These are phyloP conservation scores for Brenthis daphne DNA, from an alignment of 2,888 invertebrate genomes.

Conservation along the genomic window DNA sequence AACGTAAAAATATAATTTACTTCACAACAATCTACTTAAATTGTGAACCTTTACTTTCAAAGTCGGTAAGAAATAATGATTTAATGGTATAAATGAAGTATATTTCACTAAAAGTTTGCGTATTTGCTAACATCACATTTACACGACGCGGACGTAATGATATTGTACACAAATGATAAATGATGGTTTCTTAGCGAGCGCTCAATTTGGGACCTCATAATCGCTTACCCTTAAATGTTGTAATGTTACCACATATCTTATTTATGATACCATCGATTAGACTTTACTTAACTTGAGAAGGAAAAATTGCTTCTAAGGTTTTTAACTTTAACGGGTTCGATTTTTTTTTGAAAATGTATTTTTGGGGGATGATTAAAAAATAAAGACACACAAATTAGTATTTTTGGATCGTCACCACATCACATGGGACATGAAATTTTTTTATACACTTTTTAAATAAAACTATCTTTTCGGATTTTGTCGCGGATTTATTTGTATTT, in stretches of 20 bases:
- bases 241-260: constrained; percentile 39
- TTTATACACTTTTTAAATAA: neutral
- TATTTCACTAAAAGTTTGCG: neutral
- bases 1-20: no score
- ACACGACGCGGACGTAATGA: constrained; percentile 15
- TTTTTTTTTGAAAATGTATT: no score
- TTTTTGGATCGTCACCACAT: no score
- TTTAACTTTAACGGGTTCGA: no score
- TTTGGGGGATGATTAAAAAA: no score
- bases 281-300: constrained; percentile 10
- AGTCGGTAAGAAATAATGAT: no score
- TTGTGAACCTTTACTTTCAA: no score
- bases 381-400: no score
- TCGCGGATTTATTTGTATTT: no score
- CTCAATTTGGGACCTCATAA: constrained; percentile 42
- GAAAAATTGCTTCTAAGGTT: neutral
- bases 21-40: no score
- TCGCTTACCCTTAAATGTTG: constrained; percentile 40
- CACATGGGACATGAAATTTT: neutral
- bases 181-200: constrained; percentile 38
- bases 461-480: no score
- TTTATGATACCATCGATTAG: constrained; percentile 35
- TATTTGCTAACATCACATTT: constrained; percentile 24
- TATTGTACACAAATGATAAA: constrained; percentile 39
- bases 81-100: neutral